Percentiles rank a stretch among this genome's conserved stretches.
These are phyloP conservation scores for Thalassarche chlororhynchos DNA, from an alignment of 2,113 vertebrate species.

Conservation along the genomic window DNA sequence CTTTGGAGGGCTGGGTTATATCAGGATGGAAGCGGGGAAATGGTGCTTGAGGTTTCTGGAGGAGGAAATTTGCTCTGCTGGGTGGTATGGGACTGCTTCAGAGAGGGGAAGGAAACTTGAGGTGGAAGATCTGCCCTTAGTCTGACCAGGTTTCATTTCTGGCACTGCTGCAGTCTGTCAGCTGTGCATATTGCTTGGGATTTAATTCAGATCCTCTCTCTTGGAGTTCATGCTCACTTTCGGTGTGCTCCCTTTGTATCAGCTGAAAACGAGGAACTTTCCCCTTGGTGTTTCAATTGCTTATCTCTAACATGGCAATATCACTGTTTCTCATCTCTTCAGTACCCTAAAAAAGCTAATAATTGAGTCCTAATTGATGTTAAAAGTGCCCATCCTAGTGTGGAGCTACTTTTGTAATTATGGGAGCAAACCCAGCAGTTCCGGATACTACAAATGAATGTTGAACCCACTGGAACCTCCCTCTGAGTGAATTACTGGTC, in stretches of 20 bases:
- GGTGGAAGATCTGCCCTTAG: too few species aligned
- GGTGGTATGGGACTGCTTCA: neutral
- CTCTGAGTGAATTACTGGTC: neutral
- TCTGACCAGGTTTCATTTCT: neutral
- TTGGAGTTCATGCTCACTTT: neutral
- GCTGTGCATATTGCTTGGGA: neutral
- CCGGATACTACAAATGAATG: neutral
- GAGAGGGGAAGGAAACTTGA: neutral
- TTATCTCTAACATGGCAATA: neutral
- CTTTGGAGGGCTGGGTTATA: neutral
- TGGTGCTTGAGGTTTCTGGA: neutral
- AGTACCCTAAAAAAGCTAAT: neutral
- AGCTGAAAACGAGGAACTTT: neutral
- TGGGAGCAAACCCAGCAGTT: neutral
- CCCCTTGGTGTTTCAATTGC: neutral
- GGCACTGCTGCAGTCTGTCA: neutral
- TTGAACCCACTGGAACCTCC: neutral
- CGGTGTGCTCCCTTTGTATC: neutral
- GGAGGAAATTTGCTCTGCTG: neutral
- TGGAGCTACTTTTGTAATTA: neutral
- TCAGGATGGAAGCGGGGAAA: neutral
- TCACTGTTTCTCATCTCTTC: neutral
- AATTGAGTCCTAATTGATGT: neutral
- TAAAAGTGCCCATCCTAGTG: neutral
- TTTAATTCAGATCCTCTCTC: neutral